These are phyloP conservation scores for Vulpes ferrilata DNA, from an alignment of 2,113 vertebrate species.

Conservation along the genomic window DNA sequence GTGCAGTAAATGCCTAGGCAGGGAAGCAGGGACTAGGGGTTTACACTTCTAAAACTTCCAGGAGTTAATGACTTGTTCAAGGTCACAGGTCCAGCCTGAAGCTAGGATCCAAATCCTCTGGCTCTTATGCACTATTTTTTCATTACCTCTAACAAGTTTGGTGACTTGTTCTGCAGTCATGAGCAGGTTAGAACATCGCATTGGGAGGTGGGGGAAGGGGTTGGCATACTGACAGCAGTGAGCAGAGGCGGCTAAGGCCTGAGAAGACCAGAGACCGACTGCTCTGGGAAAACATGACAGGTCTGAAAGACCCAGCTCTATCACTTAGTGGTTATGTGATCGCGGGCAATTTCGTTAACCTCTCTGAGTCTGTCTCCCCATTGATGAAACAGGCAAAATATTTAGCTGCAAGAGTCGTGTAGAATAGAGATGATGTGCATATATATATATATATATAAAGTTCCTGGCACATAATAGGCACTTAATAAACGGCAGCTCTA, in stretches of 20 bases:
- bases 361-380: neutral
- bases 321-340: neutral
- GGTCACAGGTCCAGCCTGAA: neutral
- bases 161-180: neutral
- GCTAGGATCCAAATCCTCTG: neutral
- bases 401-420: neutral
- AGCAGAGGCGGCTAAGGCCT: neutral
- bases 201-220: neutral
- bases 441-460: neutral
- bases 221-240: neutral
- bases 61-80: neutral
- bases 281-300: rapidly evolving
- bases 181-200: neutral
- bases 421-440: neutral
- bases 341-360: neutral
- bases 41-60: neutral
- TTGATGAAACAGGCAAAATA: neutral
- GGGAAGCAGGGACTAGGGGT: neutral
- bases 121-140: neutral
- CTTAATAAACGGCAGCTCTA: neutral
- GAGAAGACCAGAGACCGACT: neutral
- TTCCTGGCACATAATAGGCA: neutral
- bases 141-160: neutral
- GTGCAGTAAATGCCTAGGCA: neutral
- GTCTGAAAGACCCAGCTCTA: neutral